These are phyloP conservation scores for Gryllus longicercus DNA, from an alignment of 2,888 invertebrate genomes.

Conservation along the genomic window DNA sequence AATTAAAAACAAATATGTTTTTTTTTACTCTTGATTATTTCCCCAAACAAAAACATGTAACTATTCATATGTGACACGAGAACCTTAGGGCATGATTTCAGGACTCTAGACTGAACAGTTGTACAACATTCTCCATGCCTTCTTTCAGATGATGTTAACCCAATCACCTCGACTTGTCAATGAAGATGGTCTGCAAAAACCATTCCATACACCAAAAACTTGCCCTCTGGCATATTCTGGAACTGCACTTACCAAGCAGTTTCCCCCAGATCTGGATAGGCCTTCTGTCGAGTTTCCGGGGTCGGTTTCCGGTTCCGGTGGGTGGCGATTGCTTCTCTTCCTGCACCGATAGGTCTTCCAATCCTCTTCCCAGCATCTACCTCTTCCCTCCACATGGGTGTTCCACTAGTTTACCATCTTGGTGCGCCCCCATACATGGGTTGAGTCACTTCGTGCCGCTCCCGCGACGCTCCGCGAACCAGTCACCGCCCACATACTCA, in stretches of 20 bases:
- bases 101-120: slow-evolving; percentile 6
- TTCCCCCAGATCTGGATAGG: not conserved
- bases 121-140: slow-evolving; percentile 1
- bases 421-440: slow-evolving; percentile 28
- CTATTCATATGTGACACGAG: slow-evolving; percentile 4
- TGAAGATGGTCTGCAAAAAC: not conserved
- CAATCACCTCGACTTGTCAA: slow-evolving; percentile 2
- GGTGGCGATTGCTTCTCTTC: slow-evolving; percentile 30
- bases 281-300: slow-evolving; percentile 25
- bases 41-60: not conserved
- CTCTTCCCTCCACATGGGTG: slow-evolving; percentile 19
- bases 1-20: not conserved
- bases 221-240: slow-evolving; percentile 18
- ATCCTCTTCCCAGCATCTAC: slow-evolving; percentile 19
- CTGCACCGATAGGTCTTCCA: slow-evolving; percentile 23
- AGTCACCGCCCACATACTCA: slow-evolving; percentile 37
- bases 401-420: slow-evolving; percentile 18
- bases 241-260: slow-evolving; percentile 21
- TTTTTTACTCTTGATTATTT: not conserved
- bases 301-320: slow-evolving; percentile 33
- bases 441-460: slow-evolving; percentile 31
- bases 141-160: not conserved
- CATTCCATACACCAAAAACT: slow-evolving; percentile 10
- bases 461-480: slow-evolving; percentile 34
- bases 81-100: slow-evolving; percentile 10